Conservation (phyloP, 1,140 invertebrate species). For the Drosophila melanogaster region DNA sequence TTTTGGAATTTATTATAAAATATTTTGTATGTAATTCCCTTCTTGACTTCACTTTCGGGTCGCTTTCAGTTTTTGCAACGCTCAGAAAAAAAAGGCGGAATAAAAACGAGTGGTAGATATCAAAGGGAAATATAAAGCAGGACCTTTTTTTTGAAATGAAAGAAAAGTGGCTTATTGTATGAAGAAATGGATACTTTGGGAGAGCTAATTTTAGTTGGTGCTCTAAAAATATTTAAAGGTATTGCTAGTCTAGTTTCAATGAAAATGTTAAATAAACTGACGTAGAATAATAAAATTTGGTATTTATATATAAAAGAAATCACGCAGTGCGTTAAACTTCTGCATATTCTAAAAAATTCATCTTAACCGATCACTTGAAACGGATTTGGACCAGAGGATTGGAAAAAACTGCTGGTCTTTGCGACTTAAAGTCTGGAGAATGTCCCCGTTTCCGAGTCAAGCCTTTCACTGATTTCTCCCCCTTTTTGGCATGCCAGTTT, state of each 20-base stretch:
- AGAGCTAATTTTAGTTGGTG: neutral
- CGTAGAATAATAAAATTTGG: too few relatives aligned
- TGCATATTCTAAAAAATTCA: too few relatives aligned
- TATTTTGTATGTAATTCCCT: slow-evolving; percentile 60
- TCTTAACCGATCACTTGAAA: neutral
- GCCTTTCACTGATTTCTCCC: slow-evolving; percentile 37
- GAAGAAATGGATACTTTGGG: neutral
- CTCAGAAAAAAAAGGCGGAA: neutral
- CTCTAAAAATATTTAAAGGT: neutral
- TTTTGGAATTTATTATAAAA: slow-evolving; percentile 70
- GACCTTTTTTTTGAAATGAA: neutral
- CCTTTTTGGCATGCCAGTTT: slow-evolving; percentile 17
- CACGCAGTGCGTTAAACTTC: too few relatives aligned
- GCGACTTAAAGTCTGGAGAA: slow-evolving; percentile 15
- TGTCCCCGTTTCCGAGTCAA: slow-evolving; percentile 6
- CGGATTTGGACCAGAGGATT: neutral
- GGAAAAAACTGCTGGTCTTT: neutral
- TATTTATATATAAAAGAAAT: too few relatives aligned
- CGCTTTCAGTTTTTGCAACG: slow-evolving; percentile 18
- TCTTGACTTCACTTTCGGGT: slow-evolving; percentile 46
- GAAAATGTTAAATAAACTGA: too few relatives aligned
- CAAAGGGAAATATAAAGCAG: slow-evolving; percentile 20
- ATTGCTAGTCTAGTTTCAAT: too few relatives aligned
- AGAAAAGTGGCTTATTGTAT: neutral
- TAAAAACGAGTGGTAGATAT: neutral